Percentiles rank a stretch among this genome's conserved stretches.
Evolutionary conservation across 2,888 invertebrate species (phyloP).

Genomic region (Fragum fragum): DNA sequence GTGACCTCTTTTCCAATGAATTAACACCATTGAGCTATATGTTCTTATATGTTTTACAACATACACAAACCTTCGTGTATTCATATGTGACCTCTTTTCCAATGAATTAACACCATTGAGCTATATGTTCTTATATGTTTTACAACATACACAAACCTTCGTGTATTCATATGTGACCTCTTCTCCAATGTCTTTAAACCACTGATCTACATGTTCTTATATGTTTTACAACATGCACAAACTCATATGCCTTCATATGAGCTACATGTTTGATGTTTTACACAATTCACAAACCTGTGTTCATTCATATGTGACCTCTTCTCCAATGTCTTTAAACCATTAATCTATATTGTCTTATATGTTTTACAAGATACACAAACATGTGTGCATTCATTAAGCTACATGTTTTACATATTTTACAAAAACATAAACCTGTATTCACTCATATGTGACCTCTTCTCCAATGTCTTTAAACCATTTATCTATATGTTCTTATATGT

Average conservation of each 20-base stretch:
- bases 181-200: conserved; percentile 90
- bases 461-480: conserved; percentile 90
- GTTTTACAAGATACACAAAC: too few species aligned
- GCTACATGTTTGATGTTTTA: too few species aligned
- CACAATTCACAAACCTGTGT: conserved; percentile 87
- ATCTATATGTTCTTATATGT: conserved; percentile 80
- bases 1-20: too few species aligned
- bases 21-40: too few species aligned
- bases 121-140: too few species aligned
- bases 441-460: conserved; percentile 90
- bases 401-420: too few species aligned
- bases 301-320: conserved; percentile 90
- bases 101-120: too few species aligned
- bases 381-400: too few species aligned
- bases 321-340: conserved; percentile 90
- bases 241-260: too few species aligned
- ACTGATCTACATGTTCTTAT: conserved; percentile 82
- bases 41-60: too few species aligned
- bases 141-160: conserved; percentile 86
- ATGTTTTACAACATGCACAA: too few species aligned
- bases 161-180: conserved; percentile 90
- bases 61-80: too few species aligned
- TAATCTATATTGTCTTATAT: conserved; percentile 79
- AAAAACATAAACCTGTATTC: conserved; percentile 88
- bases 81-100: neutral